These are phyloP conservation scores for Centropus unirufus DNA, from an alignment of 2,113 vertebrate genomes.

Conservation along the genomic window DNA sequence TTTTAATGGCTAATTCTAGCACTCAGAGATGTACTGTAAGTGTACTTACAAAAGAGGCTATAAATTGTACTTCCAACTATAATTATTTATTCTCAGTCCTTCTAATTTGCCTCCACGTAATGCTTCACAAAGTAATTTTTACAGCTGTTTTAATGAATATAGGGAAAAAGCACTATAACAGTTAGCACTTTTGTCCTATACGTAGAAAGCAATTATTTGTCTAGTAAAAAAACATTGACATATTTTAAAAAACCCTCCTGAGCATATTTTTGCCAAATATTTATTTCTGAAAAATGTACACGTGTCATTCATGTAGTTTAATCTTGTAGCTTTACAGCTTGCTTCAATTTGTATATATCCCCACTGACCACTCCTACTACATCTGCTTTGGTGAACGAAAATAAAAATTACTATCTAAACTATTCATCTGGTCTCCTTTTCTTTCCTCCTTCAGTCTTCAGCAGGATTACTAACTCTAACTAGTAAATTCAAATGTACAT, in stretches of 20 bases:
- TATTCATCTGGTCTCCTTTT: neutral
- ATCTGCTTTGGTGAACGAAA: constrained; percentile 31
- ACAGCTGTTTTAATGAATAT: neutral
- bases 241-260: constrained; percentile 18
- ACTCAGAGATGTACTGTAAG: neutral
- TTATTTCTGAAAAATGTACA: constrained; percentile 45
- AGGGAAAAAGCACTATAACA: neutral
- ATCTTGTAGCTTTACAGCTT: neutral
- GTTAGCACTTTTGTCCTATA: neutral
- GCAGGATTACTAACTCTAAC: neutral
- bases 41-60: neutral
- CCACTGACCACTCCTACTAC: neutral
- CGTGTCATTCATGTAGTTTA: neutral
- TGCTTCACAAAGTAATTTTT: neutral
- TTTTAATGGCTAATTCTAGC: neutral
- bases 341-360: neutral
- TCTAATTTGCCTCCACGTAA: neutral
- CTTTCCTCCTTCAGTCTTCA: neutral
- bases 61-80: neutral
- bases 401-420: neutral
- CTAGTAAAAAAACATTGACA: neutral
- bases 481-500: neutral
- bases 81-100: neutral
- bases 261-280: constrained; percentile 16
- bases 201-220: neutral